Base-by-base conservation (phyloP, 2,888 invertebrate species). In the Uropetala carovei region DNA sequence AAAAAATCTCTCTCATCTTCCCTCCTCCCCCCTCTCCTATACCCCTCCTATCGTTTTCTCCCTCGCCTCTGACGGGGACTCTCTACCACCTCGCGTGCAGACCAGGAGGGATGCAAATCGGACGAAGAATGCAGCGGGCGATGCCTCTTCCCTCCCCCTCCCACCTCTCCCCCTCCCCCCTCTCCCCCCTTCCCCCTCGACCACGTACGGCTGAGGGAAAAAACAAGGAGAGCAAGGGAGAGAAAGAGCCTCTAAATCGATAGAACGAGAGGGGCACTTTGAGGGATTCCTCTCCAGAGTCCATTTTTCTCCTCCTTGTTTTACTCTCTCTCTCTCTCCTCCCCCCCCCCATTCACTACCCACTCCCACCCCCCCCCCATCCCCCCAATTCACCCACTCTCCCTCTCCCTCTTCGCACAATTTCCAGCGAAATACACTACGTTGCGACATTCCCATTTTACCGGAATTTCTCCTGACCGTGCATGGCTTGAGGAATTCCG, bases 401-500 rank as follows among this genome's bases (percentile, higher is more conserved):
- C 43, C 5, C 43, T 43, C 43, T 43, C 43, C 5, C 43, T 43
- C 43, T 5, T 43, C 43, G 43, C 43, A 43, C 43, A 43, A 43
- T 43, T 43, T 43, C 43, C 43, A 43, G 43, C 5, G 43, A 43
- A 14, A 64, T 64, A 64, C 14, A 64, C 64, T 27, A 27, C 75
- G 75, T 75, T 75, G 75, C 75, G 27, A 75, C 75, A 75, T 75
- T 75, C 75, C 22, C 11, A 13, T 75, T 75, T 75, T 27, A 75
- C 75, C 75, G 75, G 75, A 75, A 75, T 75, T 75, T 75, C 75
- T 27, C 75, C 75, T 27, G 27, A 27, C 43, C 58, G 58, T 27
- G 56, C 85, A 58, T 18, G 85, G 22, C 57, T 58, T 57, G 56
- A 85, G 85, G 58, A 85, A 85, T 85, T 58, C 85, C 58, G 85